Base-by-base conservation (phyloP, 1,140 invertebrate species). In the Probaryconus sp. region DNA sequence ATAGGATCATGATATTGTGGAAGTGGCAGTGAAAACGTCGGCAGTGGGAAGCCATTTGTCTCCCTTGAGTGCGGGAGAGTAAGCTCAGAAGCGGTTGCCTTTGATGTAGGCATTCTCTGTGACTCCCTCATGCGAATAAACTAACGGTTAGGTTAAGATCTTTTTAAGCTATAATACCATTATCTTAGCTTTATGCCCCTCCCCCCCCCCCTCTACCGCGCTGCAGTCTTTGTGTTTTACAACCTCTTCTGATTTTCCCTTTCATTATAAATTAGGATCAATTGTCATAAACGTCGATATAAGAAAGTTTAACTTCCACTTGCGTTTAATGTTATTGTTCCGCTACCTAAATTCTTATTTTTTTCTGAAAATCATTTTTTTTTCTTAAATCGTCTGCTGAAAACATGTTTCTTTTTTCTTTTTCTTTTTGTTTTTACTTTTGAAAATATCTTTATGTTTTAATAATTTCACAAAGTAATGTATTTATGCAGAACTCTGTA, bases 111-210 rank as follows among this genome's bases (percentile, higher is more conserved):
- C 81, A 83, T 83, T 83, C 84, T 85, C 61, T 75, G 75, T 77
- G 81, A 83, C 83, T 85, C 83, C 82, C 84, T 86, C 83, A 86
- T 83, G 84, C 84, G 83, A 84, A 85, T 85, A 85, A 85, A 85
- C 83, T 83, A 84, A 85, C 81, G 83, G 81, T 84, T 83, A 81
- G 76, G 82, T 81, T 82, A 80, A 82, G 79, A 78, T 78, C 81
- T 81, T 81, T 84, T 81, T 81, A 81, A 82, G 77, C 81, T 77
- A 81, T 83, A 83, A 84, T 85, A 77, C 82, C 79, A 83, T 85
- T 84, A 83, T 85, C 81, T 77, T 78, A 79, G 70, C 81, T 81
- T 76, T 64, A 31, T 72, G 65, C 72, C 61, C 73, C 76, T 24
- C 11, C 33, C 37, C 7, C 5, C 2, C n/a, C 11, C 28, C 58